Base-by-base conservation (phyloP, 2,888 invertebrate species). In the Coenonympha arcania region DNA sequence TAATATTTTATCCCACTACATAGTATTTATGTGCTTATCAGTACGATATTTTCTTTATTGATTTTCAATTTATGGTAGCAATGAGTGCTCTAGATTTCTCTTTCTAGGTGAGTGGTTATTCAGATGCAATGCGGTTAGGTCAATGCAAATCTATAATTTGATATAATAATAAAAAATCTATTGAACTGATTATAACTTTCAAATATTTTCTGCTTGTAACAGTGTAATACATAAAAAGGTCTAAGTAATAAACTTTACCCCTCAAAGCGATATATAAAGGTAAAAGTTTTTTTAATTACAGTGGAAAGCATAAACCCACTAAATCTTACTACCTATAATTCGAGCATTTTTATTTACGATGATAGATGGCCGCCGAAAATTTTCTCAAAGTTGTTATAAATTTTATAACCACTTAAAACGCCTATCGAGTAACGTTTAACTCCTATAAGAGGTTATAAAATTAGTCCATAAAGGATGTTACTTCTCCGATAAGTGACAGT, bases 381-480 rank as follows among this genome's bases (percentile, higher is more conserved):
- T 55, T 57, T 59, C 49, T 44, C 50, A 55, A 58, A 56, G 55
- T 60, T 48, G 45, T 43, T 52, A 51, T 46, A 54, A 48, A 48
- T 51, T 53, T 56, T 56, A 56, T 51, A 53, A 53, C 55, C 55
- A 56, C 55, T 53, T 56, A 48, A 45, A 47, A 22, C 44, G 43
- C 48, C 55, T 56, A 58, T 58, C 53, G 55, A 51, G 31, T 53
- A 45, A 44, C 52, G 48, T 58, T 47, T 48, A 57, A 52, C 52
- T 54, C 54, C 55, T 53, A 48, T 61, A 58, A 60, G 56, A 49
- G 60, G 56, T 46, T 57, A 57, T 65, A 64, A 65, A 65, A 61
- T 59, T 56, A 57, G 58, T 57, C 60, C 60, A 64, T 63, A 60
- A 59, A 59, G 61, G 55, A 54, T 52, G 52, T 50, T 54, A 56